These are phyloP conservation scores for Caenorhabditis inopinata DNA, from an alignment of 1,140 invertebrate genomes.

Conservation along the genomic window DNA sequence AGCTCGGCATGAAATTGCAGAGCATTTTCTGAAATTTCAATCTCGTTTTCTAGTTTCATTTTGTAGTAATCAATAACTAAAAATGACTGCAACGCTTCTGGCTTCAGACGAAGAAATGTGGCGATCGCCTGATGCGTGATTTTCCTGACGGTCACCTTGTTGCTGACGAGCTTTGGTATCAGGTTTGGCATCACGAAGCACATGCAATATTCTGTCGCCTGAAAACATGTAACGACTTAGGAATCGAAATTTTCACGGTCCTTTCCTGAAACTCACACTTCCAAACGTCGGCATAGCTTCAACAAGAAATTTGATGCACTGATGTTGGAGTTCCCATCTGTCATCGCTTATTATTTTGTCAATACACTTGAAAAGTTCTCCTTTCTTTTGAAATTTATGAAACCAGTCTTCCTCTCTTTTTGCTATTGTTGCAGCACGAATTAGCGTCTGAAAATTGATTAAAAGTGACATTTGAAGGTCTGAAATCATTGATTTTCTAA, in stretches of 20 bases:
- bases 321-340: constrained; percentile 50
- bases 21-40: background rate
- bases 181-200: constrained; percentile 42
- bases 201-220: constrained; percentile 49
- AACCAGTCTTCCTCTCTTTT: constrained; percentile 46
- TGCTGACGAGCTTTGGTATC: constrained; percentile 32
- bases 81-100: constrained; percentile 19
- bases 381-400: constrained; percentile 42
- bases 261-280: constrained; percentile 35
- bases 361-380: constrained; percentile 43
- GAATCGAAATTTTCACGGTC: background rate
- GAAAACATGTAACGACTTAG: background rate
- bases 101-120: constrained; percentile 17
- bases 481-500: too few species aligned
- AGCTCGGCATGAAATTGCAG: background rate
- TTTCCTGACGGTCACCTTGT: constrained; percentile 43
- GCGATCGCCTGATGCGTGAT: constrained; percentile 33
- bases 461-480: too few species aligned
- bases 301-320: constrained; percentile 41
- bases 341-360: constrained; percentile 46
- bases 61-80: background rate
- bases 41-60: background rate
- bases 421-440: constrained; percentile 30
- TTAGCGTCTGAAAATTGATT: constrained; percentile 38
- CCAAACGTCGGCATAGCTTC: constrained; percentile 47